Conservation (phyloP, 2,888 invertebrate genomes). For the Dyspetes luteomarginatus region DNA sequence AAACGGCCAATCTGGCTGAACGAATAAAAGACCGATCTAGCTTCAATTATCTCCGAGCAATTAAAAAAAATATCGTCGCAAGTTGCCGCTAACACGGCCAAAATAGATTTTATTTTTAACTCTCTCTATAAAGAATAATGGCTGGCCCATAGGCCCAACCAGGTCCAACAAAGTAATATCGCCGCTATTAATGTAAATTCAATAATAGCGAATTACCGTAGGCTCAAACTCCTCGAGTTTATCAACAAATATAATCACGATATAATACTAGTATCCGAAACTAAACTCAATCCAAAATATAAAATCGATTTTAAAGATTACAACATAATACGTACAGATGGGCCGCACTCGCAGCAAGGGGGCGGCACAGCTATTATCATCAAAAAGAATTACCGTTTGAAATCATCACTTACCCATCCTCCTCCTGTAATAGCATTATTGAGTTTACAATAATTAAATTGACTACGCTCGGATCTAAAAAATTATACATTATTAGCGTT, state of each 20-base stretch:
- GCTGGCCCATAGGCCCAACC: no score
- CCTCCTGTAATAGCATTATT: neutral
- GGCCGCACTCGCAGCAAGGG: neutral
- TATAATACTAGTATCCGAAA: conserved; percentile 21
- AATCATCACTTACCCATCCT: conserved; percentile 11
- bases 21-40: neutral
- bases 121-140: neutral
- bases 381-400: neutral
- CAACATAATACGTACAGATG: conserved; percentile 1
- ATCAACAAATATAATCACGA: neutral
- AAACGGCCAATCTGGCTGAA: neutral
- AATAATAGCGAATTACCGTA: conserved; percentile 13
- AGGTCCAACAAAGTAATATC: neutral
- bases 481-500: conserved; percentile 1
- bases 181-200: conserved; percentile 47
- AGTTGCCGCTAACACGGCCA: neutral
- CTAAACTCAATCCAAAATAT: conserved; percentile 14
- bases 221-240: conserved; percentile 7
- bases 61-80: neutral
- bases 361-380: conserved; percentile 33
- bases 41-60: neutral
- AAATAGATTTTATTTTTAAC: neutral
- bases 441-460: conserved; percentile 33
- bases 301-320: conserved; percentile 4
- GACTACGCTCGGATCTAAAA: neutral